These are phyloP conservation scores for Aporophyla lueneburgensis DNA, from an alignment of 2,888 invertebrate species.

Conservation along the genomic window DNA sequence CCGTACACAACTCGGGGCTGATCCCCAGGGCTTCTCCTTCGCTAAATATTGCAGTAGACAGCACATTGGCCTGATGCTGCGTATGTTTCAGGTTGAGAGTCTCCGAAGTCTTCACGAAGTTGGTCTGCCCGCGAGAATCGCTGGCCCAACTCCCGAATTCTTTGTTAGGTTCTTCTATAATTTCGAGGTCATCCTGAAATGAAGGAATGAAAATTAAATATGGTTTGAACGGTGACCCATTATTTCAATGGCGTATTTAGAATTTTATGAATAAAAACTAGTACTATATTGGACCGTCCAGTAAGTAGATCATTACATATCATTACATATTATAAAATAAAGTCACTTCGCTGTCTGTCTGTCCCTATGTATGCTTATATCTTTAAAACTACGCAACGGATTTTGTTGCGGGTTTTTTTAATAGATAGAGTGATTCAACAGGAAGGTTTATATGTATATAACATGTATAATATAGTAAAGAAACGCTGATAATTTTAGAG, in stretches of 20 bases:
- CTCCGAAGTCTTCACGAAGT: constrained; percentile 88
- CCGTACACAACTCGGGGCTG: constrained; percentile 92
- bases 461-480: no score
- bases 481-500: no score
- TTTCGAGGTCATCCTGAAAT: constrained; percentile 77
- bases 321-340: no score
- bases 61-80: constrained; percentile 88
- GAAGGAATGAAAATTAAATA: neutral
- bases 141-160: constrained; percentile 87
- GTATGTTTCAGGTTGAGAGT: constrained; percentile 84
- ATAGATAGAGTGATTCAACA: no score
- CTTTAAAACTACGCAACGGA: no score
- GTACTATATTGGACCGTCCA: neutral
- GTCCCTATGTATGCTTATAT: no score
- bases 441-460: no score
- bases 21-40: constrained; percentile 93
- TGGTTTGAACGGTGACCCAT: neutral
- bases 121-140: constrained; percentile 87
- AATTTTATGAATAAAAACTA: neutral
- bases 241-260: neutral
- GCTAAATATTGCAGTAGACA: constrained; percentile 90
- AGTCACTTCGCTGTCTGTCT: no score
- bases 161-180: constrained; percentile 73
- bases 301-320: no score
- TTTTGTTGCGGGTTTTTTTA: no score